Base-by-base conservation (phyloP, 1,140 invertebrate species). In the Caenorhabditis latens region DNA sequence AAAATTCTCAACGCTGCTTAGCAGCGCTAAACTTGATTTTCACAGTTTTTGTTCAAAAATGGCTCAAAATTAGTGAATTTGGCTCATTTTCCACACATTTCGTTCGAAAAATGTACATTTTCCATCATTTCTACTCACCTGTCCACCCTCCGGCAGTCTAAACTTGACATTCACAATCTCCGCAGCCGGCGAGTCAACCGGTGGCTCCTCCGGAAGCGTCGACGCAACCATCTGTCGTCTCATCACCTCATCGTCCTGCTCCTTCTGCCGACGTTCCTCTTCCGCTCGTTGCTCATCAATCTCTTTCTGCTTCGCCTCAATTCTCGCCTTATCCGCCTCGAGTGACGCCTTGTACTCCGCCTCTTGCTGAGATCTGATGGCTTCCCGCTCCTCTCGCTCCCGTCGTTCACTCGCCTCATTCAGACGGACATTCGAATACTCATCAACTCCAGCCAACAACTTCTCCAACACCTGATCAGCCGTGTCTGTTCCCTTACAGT, bases 91-190 rank as follows among this genome's bases (percentile, higher is more conserved):
- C 32, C 32, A 32, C 32, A 32, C 32, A 32, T 32, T 32, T 32
- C 32, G 32, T 2, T 2, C 32, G 32, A 32, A 32, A 32, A 32
- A 32, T 32, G 32, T 1, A 55, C 50, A 14, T 84, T 13, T 53
- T 14, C 11, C 40, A 4, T n/a, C 11, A 16, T 43, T 2, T 40
- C 50, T 42, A n/a, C 79, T 46, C 42, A 87, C 83, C 83, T 71
- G 61, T 42, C 53, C 86, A 4, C 86, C 86, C 48, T 84, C 82
- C 19, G 86, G 86, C 13, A 87, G 3, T 82, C 86, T 53, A 63
- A 87, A 87, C 32, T 79, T 87, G 43, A 87, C 63, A 50, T 48
- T 58, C 24, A 87, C 21, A 24, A 79, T 79, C n/a, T 79, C 71
- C 4, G 67, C 32, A 48, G 40, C 46, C n/a, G 61, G 82, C 1